A percentile compares a stretch with the other conserved stretches of the same genome.
phyloP scores from a whole-genome alignment of 2,113 vertebrate species.

The Caloenas nicobarica region DNA sequence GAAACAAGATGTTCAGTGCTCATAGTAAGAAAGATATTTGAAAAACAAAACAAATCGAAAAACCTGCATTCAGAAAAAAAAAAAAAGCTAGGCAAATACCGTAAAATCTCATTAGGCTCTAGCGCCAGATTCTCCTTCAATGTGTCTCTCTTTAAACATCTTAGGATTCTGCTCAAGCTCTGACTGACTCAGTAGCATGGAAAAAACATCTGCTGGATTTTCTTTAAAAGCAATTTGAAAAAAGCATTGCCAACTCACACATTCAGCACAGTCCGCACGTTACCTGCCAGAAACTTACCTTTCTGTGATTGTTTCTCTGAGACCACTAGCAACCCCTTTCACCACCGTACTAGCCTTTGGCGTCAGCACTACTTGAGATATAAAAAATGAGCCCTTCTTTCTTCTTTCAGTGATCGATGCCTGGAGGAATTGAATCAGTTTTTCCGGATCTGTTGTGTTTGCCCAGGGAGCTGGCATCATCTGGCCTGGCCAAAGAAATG shows the following conservation, averaged over 20 bases:
- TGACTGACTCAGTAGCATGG: not conserved
- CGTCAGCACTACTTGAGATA: constrained; percentile 96
- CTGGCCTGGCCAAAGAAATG: constrained; percentile 97
- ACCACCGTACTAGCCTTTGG: constrained; percentile 98
- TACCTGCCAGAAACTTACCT: constrained; percentile 75
- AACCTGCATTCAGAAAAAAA: not conserved
- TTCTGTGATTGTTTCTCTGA: constrained; percentile 98
- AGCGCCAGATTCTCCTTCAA: not conserved
- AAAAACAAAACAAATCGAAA: not conserved
- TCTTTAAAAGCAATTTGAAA: not conserved
- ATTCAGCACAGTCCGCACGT: not conserved
- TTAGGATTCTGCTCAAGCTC: not conserved
- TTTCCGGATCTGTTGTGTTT: constrained; percentile 97
- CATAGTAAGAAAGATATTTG: not conserved
- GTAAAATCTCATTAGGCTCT: not conserved
- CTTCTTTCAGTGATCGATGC: constrained; percentile 91
- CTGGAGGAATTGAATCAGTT: constrained; percentile 95
- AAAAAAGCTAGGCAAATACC: not conserved
- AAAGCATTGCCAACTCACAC: not conserved
- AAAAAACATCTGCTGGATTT: not conserved
- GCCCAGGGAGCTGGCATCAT: constrained; percentile 99
- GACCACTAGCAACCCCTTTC: constrained; percentile 93
- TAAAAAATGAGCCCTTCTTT: constrained; percentile 96
- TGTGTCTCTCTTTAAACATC: not conserved
- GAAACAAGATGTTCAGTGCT: not conserved